Base-by-base conservation (phyloP, 1,140 invertebrate genomes). In the Drosophila sp. region DNA sequence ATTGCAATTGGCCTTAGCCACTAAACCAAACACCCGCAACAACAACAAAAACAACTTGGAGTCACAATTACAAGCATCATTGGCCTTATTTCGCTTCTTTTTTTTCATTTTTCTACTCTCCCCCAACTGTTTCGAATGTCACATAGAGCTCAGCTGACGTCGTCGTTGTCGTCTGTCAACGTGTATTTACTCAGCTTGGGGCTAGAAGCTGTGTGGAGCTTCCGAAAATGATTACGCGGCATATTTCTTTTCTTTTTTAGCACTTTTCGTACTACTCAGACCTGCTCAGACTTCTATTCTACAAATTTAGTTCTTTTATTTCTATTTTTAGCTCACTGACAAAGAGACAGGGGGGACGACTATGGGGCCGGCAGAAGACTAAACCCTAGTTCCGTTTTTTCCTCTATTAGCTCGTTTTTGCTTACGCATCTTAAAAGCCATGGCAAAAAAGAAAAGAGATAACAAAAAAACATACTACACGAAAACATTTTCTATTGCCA, bases 41-140 rank as follows among this genome's bases (percentile, higher is more conserved):
- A 72, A 74, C 60, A 73, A 78, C 30, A 75, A 41, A 33, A 30
- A 54, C 64, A 69, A 84, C 69, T 84, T 60, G 76, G 68, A 68
- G 66, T 79, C 76, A 86, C 79, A 87, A 80, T 87, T 87, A 87
- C 83, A 87, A 87, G 84, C 84, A 89, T 87, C 83, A 87, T 87
- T 87, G 83, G 83, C 83, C 83, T 87, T 87, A 89, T 87, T 87
- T 87, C 60, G 47, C 60, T 79, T 60, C 35, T 44, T 54, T 55
- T 57, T 81, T 56, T 76, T 81, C 29, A 1, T 65, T 70, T 4
- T 68, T 62, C 50, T 61, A 62, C 47, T 66, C 58, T 61, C 44
- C 44, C 44, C 44, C 44, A 63, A 63, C 70, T 72, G 69, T 69
- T 70, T 75, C 67, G 47, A 72, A 65, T 79, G 83, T 79, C 74